Evolutionary conservation across 2,113 vertebrate species (phyloP).

Genomic region (Nansenia antarctica): DNA sequence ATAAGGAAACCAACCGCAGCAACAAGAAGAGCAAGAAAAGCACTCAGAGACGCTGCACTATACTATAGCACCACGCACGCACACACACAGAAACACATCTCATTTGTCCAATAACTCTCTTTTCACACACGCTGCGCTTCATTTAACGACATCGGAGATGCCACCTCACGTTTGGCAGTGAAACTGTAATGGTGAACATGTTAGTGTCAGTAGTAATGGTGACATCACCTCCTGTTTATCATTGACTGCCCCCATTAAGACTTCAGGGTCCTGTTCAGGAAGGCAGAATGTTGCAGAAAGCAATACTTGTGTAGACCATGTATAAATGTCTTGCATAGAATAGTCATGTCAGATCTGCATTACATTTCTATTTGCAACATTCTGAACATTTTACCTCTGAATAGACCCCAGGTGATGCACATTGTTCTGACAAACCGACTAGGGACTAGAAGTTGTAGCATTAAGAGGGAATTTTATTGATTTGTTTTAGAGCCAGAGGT

Average conservation of each 20-base stretch:
- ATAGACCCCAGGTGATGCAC: background rate
- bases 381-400: too few relatives aligned
- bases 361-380: too few relatives aligned
- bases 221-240: background rate
- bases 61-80: conserved; percentile 39
- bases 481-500: background rate
- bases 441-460: background rate
- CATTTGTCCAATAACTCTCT: background rate
- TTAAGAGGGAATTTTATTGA: background rate
- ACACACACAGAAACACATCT: too few relatives aligned
- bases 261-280: too few relatives aligned
- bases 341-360: too few relatives aligned
- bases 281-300: too few relatives aligned
- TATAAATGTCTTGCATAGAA: too few relatives aligned
- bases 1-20: conserved; percentile 85
- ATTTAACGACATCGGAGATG: conserved; percentile 18
- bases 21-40: conserved; percentile 86
- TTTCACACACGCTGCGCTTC: conserved; percentile 5
- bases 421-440: background rate
- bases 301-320: too few relatives aligned
- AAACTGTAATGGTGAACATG: background rate
- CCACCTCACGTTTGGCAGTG: background rate
- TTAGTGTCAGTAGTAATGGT: background rate
- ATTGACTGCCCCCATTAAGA: background rate
- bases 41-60: conserved; percentile 79